Base-by-base conservation (phyloP, 2,797 vertebrate genomes). In the Alosa sapidissima region DNA sequence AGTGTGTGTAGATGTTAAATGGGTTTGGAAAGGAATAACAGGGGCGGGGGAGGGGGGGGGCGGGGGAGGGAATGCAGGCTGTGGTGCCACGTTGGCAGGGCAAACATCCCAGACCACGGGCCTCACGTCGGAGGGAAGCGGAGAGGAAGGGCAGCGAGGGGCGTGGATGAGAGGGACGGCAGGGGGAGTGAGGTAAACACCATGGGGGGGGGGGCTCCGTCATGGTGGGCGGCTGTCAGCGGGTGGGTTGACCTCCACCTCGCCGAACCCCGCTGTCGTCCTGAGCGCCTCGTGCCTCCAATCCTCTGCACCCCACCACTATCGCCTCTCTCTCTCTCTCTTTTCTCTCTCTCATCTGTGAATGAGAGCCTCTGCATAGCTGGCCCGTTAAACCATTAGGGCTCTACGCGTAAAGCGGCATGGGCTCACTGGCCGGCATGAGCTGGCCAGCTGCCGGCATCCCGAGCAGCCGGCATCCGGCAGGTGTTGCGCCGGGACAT, bases 381-480 rank as follows among this genome's bases (percentile, higher is more conserved):
- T 81, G 28, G n/a, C 82, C 62, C 85, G 87, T 89, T 93, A 94
- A 94, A 94, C 88, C 89, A 92, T 93, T 93, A 92, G 86, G 86
- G 91, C 88, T 91, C 91, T 90, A 91, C 1, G 4, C 47, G 72
- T 78, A 41, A 21, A 21, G 72, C 41, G 9, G 6, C 41, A 1
- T 0, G 28, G 33, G 10, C 33, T 72, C 24, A 9, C 5, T 16
- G 16, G 41, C 72, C 7, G 36, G 36, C 72, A 78, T 72, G 65
- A 72, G 65, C 28, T 36, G 41, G 33, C 13, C 68, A 41, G 36
- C 14, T 1, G 13, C 68, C 19, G 72, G 72, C 41, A 78, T 78
- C 72, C 36, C 19, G 0, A 45, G 41, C 72, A 78, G 36, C 41
- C 36, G 14, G 41, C 72, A 47, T 78, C 16, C 72, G 41, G 72